These are phyloP conservation scores for Silurus glanis DNA, from an alignment of 2,113 vertebrate genomes.

Conservation along the genomic window DNA sequence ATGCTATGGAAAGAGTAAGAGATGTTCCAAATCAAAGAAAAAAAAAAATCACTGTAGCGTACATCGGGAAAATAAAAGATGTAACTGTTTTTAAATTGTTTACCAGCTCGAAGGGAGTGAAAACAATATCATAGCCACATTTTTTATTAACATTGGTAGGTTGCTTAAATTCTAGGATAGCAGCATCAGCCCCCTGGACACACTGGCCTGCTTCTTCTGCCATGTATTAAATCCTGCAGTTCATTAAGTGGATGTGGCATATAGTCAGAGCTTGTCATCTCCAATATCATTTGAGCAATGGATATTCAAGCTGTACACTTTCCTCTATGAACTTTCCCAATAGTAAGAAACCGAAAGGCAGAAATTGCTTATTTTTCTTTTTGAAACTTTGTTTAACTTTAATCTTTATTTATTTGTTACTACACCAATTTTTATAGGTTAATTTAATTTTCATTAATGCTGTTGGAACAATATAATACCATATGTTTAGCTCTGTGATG, in stretches of 20 bases:
- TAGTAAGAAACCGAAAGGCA: not conserved
- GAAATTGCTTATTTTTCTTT: not conserved
- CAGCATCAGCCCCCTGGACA: not conserved
- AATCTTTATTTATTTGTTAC: not conserved
- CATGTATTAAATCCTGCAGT: not conserved
- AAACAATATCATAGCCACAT: not conserved
- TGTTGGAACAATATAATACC: not conserved
- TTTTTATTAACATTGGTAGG: not conserved
- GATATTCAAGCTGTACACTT: not conserved
- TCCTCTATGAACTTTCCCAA: not conserved
- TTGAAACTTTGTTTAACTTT: not conserved
- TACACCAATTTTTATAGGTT: not conserved
- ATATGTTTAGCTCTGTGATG: not conserved
- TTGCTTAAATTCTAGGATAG: not conserved
- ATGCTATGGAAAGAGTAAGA: constrained; percentile 96
- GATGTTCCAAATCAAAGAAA: not conserved
- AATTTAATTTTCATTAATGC: not conserved
- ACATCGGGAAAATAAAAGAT: not conserved
- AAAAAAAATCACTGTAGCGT: not conserved
- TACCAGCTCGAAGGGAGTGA: not conserved
- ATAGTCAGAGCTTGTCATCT: not conserved
- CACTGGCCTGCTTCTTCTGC: not conserved
- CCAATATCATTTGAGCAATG: not conserved
- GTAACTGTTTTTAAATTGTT: not conserved
- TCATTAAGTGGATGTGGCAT: not conserved